Evolutionary conservation across 2,888 invertebrate genomes (phyloP).

Genomic region (Lithophane ornitopus): DNA sequence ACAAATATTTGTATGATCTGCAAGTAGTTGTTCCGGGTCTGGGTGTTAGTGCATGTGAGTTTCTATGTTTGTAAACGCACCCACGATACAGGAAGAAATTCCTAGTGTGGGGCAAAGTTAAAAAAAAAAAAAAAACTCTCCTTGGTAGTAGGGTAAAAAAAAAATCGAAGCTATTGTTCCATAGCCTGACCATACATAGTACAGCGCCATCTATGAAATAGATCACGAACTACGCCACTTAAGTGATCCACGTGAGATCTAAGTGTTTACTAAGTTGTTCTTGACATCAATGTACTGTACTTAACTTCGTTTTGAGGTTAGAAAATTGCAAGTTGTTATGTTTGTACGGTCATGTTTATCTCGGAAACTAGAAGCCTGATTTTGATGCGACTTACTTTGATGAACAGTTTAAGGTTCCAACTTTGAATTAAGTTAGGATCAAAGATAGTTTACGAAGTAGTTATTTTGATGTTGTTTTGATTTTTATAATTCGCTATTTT

Average conservation of each 20-base stretch:
- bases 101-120: no score
- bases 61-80: no score
- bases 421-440: no score
- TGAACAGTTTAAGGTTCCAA: not conserved
- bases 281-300: slow-evolving; percentile 66
- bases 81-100: no score
- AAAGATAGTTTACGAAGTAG: not conserved
- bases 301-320: slow-evolving; percentile 69
- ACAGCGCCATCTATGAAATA: slow-evolving; percentile 77
- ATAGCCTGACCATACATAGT: not conserved
- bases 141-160: not conserved
- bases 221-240: slow-evolving; percentile 60
- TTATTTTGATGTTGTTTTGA: not conserved
- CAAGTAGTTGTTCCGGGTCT: no score
- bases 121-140: not conserved
- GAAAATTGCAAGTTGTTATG: slow-evolving; percentile 56
- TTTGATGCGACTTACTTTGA: slow-evolving; percentile 13
- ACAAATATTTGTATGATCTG: no score
- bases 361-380: slow-evolving; percentile 21
- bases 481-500: not conserved
- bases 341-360: slow-evolving; percentile 25
- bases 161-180: not conserved
- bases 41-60: no score
- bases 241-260: slow-evolving; percentile 57
- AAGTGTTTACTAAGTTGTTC: slow-evolving; percentile 67